Conservation (phyloP, 2,888 invertebrate species). For the Nephrotoma appendiculata region DNA sequence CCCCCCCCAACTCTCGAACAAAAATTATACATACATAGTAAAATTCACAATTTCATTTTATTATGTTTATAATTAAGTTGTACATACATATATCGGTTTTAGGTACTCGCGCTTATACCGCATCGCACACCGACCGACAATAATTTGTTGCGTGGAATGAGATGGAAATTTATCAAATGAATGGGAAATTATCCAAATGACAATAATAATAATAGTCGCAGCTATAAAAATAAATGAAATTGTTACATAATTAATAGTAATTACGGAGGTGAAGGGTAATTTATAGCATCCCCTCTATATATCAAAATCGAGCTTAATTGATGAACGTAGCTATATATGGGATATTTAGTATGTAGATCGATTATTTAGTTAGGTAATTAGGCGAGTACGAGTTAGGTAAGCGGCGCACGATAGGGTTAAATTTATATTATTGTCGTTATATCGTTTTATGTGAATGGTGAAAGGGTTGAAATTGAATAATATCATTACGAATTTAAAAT, state of each 20-base stretch:
- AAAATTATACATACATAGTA: neutral
- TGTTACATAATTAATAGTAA: neutral
- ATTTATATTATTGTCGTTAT: neutral
- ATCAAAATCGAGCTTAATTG: neutral
- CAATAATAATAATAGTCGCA: neutral
- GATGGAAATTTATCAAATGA: neutral
- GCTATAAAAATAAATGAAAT: neutral
- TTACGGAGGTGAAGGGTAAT: neutral
- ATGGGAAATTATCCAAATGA: neutral
- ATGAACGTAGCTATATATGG: neutral
- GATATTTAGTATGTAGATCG: neutral
- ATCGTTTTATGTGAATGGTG: neutral
- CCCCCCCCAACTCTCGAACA: neutral
- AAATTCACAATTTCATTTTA: neutral
- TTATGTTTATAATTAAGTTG: neutral
- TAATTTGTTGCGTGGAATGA: neutral
- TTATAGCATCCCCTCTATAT: neutral
- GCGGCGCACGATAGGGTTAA: neutral
- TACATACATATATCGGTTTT: neutral
- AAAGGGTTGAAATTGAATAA: neutral
- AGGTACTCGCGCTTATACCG: neutral
- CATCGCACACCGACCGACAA: neutral
- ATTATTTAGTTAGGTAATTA: neutral
- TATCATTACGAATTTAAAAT: neutral
- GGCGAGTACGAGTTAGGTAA: neutral